Percentiles rank a stretch among this genome's conserved stretches.
Conservation (phyloP, 2,113 vertebrate species). For the Melanocharis versteri region DNA sequence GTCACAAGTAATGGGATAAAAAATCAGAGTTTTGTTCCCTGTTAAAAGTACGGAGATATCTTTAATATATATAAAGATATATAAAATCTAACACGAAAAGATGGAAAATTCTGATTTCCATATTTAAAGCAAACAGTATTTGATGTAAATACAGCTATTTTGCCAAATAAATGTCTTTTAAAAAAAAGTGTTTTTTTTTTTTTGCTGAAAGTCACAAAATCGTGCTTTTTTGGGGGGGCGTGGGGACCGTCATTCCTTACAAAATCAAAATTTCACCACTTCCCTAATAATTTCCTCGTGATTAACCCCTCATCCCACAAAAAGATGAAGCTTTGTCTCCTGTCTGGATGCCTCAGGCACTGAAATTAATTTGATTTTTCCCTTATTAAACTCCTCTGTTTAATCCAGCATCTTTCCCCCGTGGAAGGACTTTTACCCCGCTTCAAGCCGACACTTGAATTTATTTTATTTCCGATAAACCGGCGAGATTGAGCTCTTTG, state of each 20-base stretch:
- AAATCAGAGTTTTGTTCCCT: not conserved
- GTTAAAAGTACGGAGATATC: not conserved
- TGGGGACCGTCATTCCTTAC: not conserved
- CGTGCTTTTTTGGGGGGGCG: too few relatives aligned
- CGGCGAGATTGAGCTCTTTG: conserved; percentile 28
- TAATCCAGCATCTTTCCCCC: not conserved
- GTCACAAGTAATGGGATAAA: not conserved
- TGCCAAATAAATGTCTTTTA: not conserved
- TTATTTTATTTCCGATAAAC: conserved; percentile 10
- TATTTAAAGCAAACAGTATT: not conserved
- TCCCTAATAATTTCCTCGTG: not conserved
- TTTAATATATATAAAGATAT: too few relatives aligned
- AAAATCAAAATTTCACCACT: not conserved
- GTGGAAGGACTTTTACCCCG: not conserved
- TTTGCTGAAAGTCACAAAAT: not conserved
- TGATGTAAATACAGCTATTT: not conserved
- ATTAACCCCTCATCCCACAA: not conserved
- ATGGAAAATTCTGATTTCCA: not conserved
- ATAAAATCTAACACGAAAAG: not conserved
- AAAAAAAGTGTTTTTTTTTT: not conserved
- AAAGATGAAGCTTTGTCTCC: not conserved
- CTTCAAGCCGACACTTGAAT: conserved; percentile 28
- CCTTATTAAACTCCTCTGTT: not conserved
- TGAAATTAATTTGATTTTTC: not conserved
- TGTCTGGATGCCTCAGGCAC: not conserved